These are phyloP conservation scores for Phrynosoma blainvillii DNA, from an alignment of 2,113 vertebrate genomes.

Conservation along the genomic window DNA sequence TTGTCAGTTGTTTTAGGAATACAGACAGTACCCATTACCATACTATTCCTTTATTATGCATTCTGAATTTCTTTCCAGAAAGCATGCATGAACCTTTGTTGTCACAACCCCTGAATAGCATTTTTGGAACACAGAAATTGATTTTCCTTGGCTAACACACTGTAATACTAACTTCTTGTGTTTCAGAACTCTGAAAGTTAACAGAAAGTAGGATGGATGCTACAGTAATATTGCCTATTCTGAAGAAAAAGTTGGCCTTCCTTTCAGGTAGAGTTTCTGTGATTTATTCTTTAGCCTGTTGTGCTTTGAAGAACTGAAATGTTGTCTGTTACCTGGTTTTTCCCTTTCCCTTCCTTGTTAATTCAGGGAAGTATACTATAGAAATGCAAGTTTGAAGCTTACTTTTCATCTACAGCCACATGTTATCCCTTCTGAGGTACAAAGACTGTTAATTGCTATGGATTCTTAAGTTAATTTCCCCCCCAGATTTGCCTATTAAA, in stretches of 20 bases:
- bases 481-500: constrained; percentile 47
- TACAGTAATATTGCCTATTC: constrained; percentile 88
- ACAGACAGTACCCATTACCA: background rate
- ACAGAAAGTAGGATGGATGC: constrained; percentile 86
- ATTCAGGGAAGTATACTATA: constrained; percentile 27
- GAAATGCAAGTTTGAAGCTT: constrained; percentile 10
- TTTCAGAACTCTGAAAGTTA: constrained; percentile 71
- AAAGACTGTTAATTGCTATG: background rate
- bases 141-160: constrained; percentile 40
- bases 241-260: constrained; percentile 97
- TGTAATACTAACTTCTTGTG: constrained; percentile 56
- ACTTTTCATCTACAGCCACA: constrained; percentile 18
- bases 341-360: constrained; percentile 9
- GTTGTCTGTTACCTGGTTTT: constrained; percentile 16
- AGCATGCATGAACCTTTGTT: background rate
- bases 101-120: background rate
- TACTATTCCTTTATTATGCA: background rate
- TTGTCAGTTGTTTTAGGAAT: constrained; percentile 3
- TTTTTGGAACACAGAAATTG: constrained; percentile 21
- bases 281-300: background rate
- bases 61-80: constrained; percentile 4
- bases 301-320: background rate
- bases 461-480: constrained; percentile 23
- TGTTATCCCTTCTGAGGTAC: background rate
- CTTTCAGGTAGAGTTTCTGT: constrained; percentile 88